These are phyloP conservation scores for Zoanthus solanderi DNA, from an alignment of 92 coral and sea anemone species.

Conservation along the genomic window DNA sequence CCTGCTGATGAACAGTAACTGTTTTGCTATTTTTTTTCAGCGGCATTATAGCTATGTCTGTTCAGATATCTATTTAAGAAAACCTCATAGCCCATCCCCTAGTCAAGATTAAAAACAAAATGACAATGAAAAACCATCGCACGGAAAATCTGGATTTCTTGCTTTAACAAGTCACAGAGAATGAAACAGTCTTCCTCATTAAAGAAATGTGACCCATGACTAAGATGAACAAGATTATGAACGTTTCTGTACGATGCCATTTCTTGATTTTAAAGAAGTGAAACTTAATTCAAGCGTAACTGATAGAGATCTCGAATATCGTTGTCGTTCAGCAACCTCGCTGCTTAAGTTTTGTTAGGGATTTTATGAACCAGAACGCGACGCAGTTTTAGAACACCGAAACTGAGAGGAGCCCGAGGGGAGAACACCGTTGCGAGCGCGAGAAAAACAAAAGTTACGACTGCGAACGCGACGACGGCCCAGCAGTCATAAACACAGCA, in stretches of 20 bases:
- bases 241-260: slow-evolving; percentile 47
- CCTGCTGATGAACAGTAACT: too few species aligned
- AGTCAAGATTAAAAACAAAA: not conserved
- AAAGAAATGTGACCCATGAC: slow-evolving; percentile 48
- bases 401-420: slow-evolving; percentile 4
- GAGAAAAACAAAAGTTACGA: not conserved
- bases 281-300: not conserved
- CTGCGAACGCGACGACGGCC: not conserved
- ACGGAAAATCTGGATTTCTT: slow-evolving; percentile 26
- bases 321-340: too few species aligned
- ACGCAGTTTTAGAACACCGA: not conserved
- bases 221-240: slow-evolving; percentile 49
- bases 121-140: not conserved
- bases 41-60: too few species aligned
- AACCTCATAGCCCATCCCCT: not conserved
- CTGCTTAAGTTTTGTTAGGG: not conserved
- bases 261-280: not conserved
- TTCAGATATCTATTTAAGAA: too few species aligned
- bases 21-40: too few species aligned
- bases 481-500: not conserved
- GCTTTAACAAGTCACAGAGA: slow-evolving; percentile 25
- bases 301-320: slow-evolving; percentile 17
- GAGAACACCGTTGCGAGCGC: not conserved
- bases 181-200: slow-evolving; percentile 47
- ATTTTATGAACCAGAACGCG: slow-evolving; percentile 5